Evolutionary conservation across 2,888 invertebrate species (phyloP).

Genomic region (Phaonia tiefii): DNA sequence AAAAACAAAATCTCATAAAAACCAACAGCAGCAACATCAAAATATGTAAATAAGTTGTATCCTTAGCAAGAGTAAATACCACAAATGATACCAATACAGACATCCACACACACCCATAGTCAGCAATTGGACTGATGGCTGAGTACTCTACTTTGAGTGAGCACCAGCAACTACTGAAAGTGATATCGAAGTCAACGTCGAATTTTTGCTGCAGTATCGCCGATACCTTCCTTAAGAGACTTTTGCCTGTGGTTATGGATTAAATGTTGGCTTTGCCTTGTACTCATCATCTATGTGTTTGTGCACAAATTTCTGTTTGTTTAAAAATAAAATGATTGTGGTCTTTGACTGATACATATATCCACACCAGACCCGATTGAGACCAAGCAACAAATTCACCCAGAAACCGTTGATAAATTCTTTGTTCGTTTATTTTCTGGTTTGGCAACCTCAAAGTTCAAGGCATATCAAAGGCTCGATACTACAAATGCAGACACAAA

Average conservation of each 20-base stretch:
- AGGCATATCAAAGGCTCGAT: neutral
- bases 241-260: conserved; percentile 32
- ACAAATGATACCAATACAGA: conserved; percentile 50
- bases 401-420: neutral
- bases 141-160: neutral
- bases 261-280: conserved; percentile 25
- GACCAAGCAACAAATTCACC: neutral
- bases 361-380: neutral
- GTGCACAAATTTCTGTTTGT: conserved; percentile 3
- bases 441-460: no score
- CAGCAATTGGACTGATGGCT: conserved; percentile 1
- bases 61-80: conserved; percentile 50
- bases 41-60: conserved; percentile 43
- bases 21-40: conserved; percentile 9
- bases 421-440: neutral
- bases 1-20: conserved; percentile 15
- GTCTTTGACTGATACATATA: conserved; percentile 32
- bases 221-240: neutral
- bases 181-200: no score
- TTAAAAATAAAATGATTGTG: conserved; percentile 44
- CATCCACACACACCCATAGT: neutral
- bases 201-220: conserved; percentile 8
- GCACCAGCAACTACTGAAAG: neutral
- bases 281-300: neutral
- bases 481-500: conserved; percentile 4